These are phyloP conservation scores for Nineta flava DNA, from an alignment of 2,888 invertebrate genomes.

Conservation along the genomic window DNA sequence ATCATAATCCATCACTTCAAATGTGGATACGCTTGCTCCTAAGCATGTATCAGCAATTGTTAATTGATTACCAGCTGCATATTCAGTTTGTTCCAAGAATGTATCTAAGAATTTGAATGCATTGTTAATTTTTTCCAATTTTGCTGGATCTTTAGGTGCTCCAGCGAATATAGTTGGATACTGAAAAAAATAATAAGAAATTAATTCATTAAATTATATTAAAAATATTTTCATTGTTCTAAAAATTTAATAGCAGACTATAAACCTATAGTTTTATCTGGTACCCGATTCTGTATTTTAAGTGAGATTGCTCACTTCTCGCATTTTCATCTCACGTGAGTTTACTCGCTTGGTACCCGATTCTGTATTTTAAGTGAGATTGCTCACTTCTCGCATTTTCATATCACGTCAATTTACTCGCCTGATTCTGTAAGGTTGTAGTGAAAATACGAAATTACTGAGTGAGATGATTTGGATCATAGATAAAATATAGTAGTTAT, in stretches of 20 bases:
- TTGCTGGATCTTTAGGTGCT: slow-evolving; percentile 38
- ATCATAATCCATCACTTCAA: slow-evolving; percentile 45
- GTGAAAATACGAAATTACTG: too few species aligned
- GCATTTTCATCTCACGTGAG: too few species aligned
- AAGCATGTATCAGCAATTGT: slow-evolving; percentile 66
- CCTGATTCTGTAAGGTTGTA: too few species aligned
- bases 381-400: too few species aligned
- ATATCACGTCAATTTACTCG: too few species aligned
- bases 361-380: too few species aligned
- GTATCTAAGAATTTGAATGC: slow-evolving; percentile 51
- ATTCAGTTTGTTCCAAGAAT: slow-evolving; percentile 55
- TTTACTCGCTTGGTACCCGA: too few species aligned
- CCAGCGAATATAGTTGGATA: slow-evolving; percentile 32
- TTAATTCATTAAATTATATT: not conserved
- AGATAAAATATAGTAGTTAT: too few species aligned
- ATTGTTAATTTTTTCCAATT: slow-evolving; percentile 49
- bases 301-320: too few species aligned
- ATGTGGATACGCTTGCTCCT: slow-evolving; percentile 49
- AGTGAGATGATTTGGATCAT: too few species aligned
- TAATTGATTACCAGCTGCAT: slow-evolving; percentile 51
- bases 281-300: too few species aligned
- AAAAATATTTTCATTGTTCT: not conserved
- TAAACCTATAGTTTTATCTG: not conserved
- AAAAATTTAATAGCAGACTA: not conserved
- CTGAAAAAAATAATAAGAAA: slow-evolving; percentile 20